A percentile compares a stretch with the other conserved stretches of the same genome.
phyloP scores from a whole-genome alignment of 2,888 invertebrate species.

The Dorcus parallelipipedus region DNA sequence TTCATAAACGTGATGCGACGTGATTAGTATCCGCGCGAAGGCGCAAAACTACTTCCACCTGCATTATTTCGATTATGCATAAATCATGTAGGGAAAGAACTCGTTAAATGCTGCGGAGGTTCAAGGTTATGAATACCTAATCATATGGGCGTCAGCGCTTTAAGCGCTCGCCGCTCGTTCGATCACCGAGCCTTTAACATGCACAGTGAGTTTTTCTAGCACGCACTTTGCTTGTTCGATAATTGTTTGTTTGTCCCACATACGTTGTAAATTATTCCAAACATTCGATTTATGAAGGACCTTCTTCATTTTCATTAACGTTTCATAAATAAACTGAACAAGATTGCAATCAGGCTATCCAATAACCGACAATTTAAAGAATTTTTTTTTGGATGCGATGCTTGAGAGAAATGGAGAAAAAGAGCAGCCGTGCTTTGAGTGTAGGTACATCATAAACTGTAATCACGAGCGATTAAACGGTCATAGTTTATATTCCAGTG shows the following conservation, averaged over 20 bases:
- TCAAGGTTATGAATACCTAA: conserved; percentile 17
- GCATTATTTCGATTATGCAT: neutral
- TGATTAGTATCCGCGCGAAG: too few relatives aligned
- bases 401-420: neutral
- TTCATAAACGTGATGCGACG: too few relatives aligned
- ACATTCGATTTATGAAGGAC: too few relatives aligned
- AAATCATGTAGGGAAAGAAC: conserved; percentile 1
- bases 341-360: neutral
- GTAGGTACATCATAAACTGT: neutral
- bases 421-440: neutral
- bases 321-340: too few relatives aligned
- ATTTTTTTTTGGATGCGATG: neutral
- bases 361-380: neutral
- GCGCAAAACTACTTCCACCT: too few relatives aligned
- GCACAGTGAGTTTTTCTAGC: too few relatives aligned
- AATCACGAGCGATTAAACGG: neutral
- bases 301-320: too few relatives aligned
- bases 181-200: too few relatives aligned
- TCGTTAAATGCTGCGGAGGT: conserved; percentile 17
- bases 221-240: too few relatives aligned
- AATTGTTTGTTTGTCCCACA: too few relatives aligned
- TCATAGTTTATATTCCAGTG: neutral
- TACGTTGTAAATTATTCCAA: too few relatives aligned
- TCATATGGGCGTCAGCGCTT: conserved; percentile 15
- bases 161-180: neutral